Evolutionary conservation across 2,797 vertebrate species (phyloP), one percentile per base, ranked within the genome.

Genomic region (Numenius phaeopus): DNA sequence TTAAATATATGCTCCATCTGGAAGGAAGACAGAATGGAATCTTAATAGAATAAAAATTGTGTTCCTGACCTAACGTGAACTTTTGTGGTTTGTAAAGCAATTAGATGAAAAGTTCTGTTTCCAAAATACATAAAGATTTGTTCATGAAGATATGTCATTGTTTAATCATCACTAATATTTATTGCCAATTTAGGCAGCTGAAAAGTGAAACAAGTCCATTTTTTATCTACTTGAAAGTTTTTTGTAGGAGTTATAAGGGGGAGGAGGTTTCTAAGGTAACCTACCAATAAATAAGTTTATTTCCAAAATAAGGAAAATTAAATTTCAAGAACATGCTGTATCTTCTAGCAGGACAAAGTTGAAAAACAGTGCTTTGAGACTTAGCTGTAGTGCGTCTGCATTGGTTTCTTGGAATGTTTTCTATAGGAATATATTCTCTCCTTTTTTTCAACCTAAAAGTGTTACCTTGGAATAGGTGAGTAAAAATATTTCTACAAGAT

Each of bases 211-310:
- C n/a, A 83, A 72, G 59, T 75, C 8, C 6, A 52, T 72, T 91
- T 87, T 86, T 89, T 89, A 85, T n/a, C 34, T 83, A 66, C 87
- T 75, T 84, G n/a, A 77, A 87, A 29, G 3, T 2, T 57, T 93
- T 90, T 97, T 82, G 49, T 90, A 55, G 76, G 71, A 72, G 39
- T 83, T 90, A 26, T 3, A 80, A 81, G 54, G 34, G 23, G 39
- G 39, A 64, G 47, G 34, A 73, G 7, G 90, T 95, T 97, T 95
- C 93, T 94, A 87, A 85, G 81, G 86, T 93, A 89, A 93, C 89
- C 37, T 82, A 67, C 57, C 23, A 73, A 77, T 90, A 96, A 92
- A 83, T 89, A 94, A 79, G 29, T 87, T 94, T 94, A 50, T 91
- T 97, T 92, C 61, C 69, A 81, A 94, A 92, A 81, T 81, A 94